phyloP scores from a whole-genome alignment of 2,888 invertebrate species.

The Colletes collaris region DNA sequence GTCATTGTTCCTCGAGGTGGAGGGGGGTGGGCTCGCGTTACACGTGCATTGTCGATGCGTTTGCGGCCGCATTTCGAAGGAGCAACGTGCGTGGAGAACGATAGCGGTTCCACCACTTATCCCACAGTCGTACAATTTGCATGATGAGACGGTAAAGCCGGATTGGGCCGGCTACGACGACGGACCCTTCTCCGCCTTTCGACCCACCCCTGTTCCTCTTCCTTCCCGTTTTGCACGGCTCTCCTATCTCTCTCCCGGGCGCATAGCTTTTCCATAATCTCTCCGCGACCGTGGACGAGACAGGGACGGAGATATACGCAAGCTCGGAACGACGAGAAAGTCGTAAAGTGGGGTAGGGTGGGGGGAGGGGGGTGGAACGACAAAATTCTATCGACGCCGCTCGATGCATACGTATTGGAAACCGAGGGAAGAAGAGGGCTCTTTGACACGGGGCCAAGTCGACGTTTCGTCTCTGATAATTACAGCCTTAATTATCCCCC shows the following conservation, averaged over 20 bases:
- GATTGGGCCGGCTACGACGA: constrained; percentile 58
- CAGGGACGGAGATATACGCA: constrained; percentile 37
- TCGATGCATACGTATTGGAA: constrained; percentile 40
- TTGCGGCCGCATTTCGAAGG: constrained; percentile 36
- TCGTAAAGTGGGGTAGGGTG: constrained; percentile 18
- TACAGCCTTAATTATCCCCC: constrained; percentile 29
- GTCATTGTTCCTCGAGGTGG: constrained; percentile 61
- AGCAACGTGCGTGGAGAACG: constrained; percentile 47
- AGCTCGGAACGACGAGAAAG: constrained; percentile 22
- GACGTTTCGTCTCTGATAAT: constrained; percentile 30
- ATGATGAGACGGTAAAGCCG: constrained; percentile 74
- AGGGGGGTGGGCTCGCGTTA: background rate
- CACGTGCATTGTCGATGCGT: constrained; percentile 29
- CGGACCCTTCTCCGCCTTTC: background rate
- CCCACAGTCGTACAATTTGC: constrained; percentile 73
- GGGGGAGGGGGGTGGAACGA: constrained; percentile 1
- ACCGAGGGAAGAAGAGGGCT: constrained; percentile 18
- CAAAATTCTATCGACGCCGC: constrained; percentile 45
- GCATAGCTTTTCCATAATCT: constrained; percentile 66
- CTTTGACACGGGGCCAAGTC: constrained; percentile 24
- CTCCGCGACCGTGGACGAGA: constrained; percentile 46
- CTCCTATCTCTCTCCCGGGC: background rate
- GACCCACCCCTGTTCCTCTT: background rate
- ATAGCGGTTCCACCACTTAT: constrained; percentile 60
- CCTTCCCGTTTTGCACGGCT: background rate